Percentiles rank a stretch among this genome's conserved stretches.
These are phyloP conservation scores for Pelusios castaneus DNA, from an alignment of 2,113 vertebrate genomes.

Conservation along the genomic window DNA sequence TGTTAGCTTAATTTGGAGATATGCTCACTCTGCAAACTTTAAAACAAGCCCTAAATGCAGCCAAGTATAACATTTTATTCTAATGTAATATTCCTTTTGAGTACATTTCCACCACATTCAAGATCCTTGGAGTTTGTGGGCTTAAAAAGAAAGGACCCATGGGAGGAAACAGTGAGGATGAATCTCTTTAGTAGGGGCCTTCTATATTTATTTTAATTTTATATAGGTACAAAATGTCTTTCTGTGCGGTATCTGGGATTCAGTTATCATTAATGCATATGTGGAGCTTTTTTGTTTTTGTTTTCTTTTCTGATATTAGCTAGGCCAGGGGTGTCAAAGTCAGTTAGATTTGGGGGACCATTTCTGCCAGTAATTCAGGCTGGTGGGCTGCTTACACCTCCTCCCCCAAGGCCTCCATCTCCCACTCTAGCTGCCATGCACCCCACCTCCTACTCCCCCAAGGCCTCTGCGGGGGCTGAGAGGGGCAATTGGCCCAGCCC, in stretches of 20 bases:
- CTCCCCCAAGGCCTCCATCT: too few species aligned
- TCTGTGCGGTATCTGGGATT: background rate
- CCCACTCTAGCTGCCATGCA: too few species aligned
- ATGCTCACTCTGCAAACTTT: constrained; percentile 26
- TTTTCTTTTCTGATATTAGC: background rate
- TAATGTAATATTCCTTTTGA: constrained; percentile 39
- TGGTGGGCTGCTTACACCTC: too few species aligned
- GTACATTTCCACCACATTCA: constrained; percentile 45
- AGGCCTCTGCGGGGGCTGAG: too few species aligned
- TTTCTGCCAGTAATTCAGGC: too few species aligned
- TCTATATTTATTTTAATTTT: constrained; percentile 3
- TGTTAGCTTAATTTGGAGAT: constrained; percentile 50
- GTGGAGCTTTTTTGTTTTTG: background rate
- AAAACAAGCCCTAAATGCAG: constrained; percentile 54
- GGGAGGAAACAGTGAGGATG: background rate
- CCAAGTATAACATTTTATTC: constrained; percentile 68
- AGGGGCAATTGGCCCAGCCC: too few species aligned
- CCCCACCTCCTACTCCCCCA: too few species aligned
- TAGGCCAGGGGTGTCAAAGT: too few species aligned
- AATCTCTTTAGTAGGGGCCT: background rate
- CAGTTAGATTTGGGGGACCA: too few species aligned
- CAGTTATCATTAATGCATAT: background rate
- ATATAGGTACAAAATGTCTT: background rate
- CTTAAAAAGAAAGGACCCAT: background rate
- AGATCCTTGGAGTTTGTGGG: background rate